phyloP scores from a whole-genome alignment of 1,140 invertebrate species.

The Pogonomyrmex californicus region DNA sequence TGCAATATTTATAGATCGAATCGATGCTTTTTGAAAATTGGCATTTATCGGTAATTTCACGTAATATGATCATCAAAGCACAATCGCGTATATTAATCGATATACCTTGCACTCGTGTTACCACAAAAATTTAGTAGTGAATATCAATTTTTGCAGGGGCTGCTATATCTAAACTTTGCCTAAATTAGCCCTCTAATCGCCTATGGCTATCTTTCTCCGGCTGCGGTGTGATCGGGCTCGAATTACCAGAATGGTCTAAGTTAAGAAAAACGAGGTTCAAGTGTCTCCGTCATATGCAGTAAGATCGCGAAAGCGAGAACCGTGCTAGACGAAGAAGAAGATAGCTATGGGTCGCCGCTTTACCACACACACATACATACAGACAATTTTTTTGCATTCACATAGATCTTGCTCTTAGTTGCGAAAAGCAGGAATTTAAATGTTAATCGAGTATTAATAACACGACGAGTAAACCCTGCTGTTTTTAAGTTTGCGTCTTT shows the following conservation, averaged over 20 bases:
- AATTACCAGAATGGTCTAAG: conserved; percentile 68
- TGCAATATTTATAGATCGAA: conserved; percentile 68
- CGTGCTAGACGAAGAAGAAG: conserved; percentile 71
- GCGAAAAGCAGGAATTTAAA: conserved; percentile 39
- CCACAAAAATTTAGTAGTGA: conserved; percentile 69
- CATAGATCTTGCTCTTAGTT: conserved; percentile 44
- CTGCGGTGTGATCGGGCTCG: conserved; percentile 66
- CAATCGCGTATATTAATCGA: conserved; percentile 53
- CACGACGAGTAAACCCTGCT: conserved; percentile 36
- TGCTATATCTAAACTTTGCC: conserved; percentile 77
- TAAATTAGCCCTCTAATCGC: conserved; percentile 76
- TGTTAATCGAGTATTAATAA: conserved; percentile 55
- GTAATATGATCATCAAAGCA: conserved; percentile 34
- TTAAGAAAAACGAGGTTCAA: conserved; percentile 67
- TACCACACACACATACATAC: conserved; percentile 58
- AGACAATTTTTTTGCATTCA: conserved; percentile 37
- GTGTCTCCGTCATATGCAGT: conserved; percentile 44
- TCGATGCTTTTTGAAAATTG: conserved; percentile 47
- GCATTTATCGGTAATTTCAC: conserved; percentile 32
- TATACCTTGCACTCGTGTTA: conserved; percentile 35
- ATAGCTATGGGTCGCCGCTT: conserved; percentile 77
- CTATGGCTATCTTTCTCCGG: conserved; percentile 78
- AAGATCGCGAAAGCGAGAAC: conserved; percentile 63
- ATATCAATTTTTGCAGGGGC: conserved; percentile 78
- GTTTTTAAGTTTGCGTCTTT: conserved; percentile 57